A percentile compares a stretch with the other conserved stretches of the same genome.
phyloP scores from a whole-genome alignment of 2,888 invertebrate species.

The Stramonita haemastoma region DNA sequence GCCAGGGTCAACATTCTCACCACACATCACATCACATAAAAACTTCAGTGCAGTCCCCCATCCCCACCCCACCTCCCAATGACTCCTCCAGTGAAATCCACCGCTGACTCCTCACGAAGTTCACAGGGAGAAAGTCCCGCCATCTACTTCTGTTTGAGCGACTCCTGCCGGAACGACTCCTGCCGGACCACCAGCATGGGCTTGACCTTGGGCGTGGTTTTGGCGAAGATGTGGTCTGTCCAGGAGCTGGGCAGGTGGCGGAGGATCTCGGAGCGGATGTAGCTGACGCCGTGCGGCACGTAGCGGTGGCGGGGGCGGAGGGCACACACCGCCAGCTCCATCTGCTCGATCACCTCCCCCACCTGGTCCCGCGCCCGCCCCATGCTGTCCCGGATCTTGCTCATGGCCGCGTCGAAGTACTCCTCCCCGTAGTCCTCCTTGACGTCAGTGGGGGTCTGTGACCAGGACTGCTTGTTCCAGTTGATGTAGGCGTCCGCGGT shows the following conservation, averaged over 20 bases:
- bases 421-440: slow-evolving; percentile 72
- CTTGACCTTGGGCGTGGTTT: slow-evolving; percentile 31
- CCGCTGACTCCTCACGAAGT: too few species aligned
- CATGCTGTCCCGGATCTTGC: slow-evolving; percentile 62
- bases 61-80: too few species aligned
- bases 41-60: too few species aligned
- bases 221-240: slow-evolving; percentile 62
- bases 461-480: slow-evolving; percentile 68
- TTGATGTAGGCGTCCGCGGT: slow-evolving; percentile 59
- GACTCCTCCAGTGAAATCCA: too few species aligned
- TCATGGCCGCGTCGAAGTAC: slow-evolving; percentile 69
- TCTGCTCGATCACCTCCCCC: slow-evolving; percentile 63
- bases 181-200: slow-evolving; percentile 22
- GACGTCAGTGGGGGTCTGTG: slow-evolving; percentile 69
- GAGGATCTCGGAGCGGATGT: slow-evolving; percentile 63
- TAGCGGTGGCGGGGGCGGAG: slow-evolving; percentile 64
- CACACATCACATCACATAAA: too few species aligned
- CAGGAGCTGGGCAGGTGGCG: slow-evolving; percentile 60
- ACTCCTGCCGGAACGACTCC: slow-evolving; percentile 1
- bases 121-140: too few species aligned
- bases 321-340: slow-evolving; percentile 66
- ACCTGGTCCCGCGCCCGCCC: slow-evolving; percentile 66
- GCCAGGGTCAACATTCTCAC: too few species aligned
- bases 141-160: too few species aligned
- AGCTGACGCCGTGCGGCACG: slow-evolving; percentile 65